A percentile compares a stretch with the other conserved stretches of the same genome.
phyloP scores from a whole-genome alignment of 2,888 invertebrate species.

The Ochropleura plecta region DNA sequence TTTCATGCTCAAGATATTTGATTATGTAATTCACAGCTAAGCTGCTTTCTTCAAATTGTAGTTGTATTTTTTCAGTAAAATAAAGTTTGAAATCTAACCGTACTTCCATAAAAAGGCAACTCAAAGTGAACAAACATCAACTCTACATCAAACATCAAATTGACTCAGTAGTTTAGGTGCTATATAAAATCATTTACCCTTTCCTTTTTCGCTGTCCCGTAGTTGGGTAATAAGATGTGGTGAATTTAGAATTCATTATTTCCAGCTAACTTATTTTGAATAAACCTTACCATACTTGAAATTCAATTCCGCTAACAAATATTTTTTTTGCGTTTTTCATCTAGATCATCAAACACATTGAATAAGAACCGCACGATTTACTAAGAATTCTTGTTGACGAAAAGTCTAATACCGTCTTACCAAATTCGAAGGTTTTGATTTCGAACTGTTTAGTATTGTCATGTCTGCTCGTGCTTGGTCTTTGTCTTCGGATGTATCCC shows the following conservation, averaged over 20 bases:
- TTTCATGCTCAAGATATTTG: background rate
- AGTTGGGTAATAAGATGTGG: background rate
- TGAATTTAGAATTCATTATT: background rate
- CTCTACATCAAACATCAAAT: background rate
- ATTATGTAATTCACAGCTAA: background rate
- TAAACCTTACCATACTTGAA: background rate
- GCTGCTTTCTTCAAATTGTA: background rate
- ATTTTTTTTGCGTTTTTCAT: no score
- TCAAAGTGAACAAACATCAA: background rate
- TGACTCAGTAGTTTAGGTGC: background rate
- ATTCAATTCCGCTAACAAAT: background rate
- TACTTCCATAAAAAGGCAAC: background rate
- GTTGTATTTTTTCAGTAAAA: background rate
- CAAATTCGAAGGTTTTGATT: background rate
- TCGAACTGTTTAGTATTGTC: background rate
- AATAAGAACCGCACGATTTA: background rate
- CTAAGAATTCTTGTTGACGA: background rate
- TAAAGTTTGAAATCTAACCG: background rate
- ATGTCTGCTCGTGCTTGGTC: constrained; percentile 29
- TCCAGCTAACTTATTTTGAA: background rate
- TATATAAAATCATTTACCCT: background rate
- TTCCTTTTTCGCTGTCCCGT: background rate
- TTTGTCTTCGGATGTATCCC: constrained; percentile 53
- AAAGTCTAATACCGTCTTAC: background rate
- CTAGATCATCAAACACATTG: background rate